Conservation (phyloP, 2,888 invertebrate species). For the Erpobdella octoculata region DNA sequence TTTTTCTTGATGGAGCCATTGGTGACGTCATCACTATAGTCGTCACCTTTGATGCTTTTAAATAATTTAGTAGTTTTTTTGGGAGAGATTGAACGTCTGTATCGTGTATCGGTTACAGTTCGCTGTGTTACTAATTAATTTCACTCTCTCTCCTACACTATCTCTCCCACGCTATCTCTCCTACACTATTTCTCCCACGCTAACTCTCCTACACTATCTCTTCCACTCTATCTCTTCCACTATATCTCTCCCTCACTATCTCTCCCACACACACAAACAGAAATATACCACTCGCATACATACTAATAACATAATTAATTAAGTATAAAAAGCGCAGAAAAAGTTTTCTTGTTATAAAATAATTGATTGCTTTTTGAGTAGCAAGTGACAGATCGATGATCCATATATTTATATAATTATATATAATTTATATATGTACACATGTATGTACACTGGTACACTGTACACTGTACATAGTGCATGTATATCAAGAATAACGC, state of each 20-base stretch:
- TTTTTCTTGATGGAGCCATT: too few relatives aligned
- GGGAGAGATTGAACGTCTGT: too few relatives aligned
- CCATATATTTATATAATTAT: not conserved
- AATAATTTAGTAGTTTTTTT: too few relatives aligned
- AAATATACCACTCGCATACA: too few relatives aligned
- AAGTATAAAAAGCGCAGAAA: not conserved
- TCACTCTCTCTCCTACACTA: not conserved
- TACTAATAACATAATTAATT: too few relatives aligned
- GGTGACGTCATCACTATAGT: too few relatives aligned
- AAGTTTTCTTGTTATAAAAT: too few relatives aligned
- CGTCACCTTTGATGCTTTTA: too few relatives aligned
- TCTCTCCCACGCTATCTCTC: not conserved
- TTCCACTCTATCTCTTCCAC: not conserved
- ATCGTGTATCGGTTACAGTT: too few relatives aligned
- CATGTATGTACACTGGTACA: not conserved
- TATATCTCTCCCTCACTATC: not conserved
- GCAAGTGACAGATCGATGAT: too few relatives aligned
- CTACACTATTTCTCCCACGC: not conserved
- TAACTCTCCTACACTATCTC: not conserved
- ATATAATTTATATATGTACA: not conserved
- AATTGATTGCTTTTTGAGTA: too few relatives aligned
- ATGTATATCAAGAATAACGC: not conserved
- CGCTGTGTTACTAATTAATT: too few relatives aligned
- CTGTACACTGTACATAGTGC: not conserved
- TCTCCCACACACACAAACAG: not conserved